Evolutionary conservation across 2,113 vertebrate species (phyloP).

Genomic region (Anhinga rufa): DNA sequence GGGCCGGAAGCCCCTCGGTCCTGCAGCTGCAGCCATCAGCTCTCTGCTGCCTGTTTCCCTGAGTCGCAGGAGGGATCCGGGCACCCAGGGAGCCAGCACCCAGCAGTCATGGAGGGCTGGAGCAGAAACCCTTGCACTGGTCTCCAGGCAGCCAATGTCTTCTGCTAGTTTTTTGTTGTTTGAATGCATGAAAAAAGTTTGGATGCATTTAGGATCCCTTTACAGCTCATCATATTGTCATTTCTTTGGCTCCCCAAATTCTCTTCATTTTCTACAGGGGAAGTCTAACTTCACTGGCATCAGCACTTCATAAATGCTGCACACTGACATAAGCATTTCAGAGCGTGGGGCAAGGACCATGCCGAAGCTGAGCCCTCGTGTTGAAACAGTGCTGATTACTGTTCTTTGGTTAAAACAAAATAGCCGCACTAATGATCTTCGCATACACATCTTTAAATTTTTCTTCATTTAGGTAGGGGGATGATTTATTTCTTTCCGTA

Average conservation of each 20-base stretch:
- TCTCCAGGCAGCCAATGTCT: not conserved
- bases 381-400: not conserved
- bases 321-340: not conserved
- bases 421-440: not conserved
- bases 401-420: not conserved
- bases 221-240: not conserved
- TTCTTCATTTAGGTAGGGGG: not conserved
- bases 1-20: rapidly evolving
- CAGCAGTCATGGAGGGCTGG: not conserved
- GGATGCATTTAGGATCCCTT: not conserved
- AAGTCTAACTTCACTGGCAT: not conserved
- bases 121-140: not conserved
- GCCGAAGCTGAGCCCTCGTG: not conserved
- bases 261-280: not conserved
- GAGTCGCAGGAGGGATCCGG: not conserved
- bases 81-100: not conserved
- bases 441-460: not conserved
- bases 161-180: not conserved
- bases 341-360: not conserved
- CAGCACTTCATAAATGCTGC: not conserved
- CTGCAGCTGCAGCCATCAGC: not conserved
- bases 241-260: not conserved
- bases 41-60: rapidly evolving
- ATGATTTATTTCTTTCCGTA: not conserved
- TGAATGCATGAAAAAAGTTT: not conserved